These are phyloP conservation scores for Platycercus adscitus DNA, from an alignment of 2,113 vertebrate genomes.

Conservation along the genomic window DNA sequence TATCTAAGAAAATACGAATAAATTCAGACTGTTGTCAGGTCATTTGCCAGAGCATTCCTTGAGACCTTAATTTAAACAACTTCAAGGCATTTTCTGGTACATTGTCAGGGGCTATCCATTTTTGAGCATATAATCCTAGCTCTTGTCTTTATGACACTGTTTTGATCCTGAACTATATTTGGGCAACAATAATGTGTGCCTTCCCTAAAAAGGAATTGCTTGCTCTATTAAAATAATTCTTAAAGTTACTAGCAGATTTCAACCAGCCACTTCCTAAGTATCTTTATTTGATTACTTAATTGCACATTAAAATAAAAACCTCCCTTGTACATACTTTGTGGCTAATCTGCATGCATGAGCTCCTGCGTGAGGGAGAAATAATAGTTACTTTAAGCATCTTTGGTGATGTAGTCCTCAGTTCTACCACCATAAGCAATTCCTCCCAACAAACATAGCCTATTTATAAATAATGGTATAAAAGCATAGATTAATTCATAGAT, in stretches of 20 bases:
- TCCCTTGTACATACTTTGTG: not conserved
- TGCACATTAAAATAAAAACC: not conserved
- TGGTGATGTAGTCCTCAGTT: not conserved
- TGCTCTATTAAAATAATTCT: not conserved
- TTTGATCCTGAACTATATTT: not conserved
- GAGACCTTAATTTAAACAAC: not conserved
- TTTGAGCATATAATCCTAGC: not conserved
- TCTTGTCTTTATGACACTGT: not conserved
- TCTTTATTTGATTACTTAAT: not conserved
- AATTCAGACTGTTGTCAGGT: constrained; percentile 23
- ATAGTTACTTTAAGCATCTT: not conserved
- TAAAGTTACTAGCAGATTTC: not conserved
- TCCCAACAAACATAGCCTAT: not conserved
- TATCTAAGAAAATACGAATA: constrained; percentile 30
- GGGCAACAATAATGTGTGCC: not conserved
- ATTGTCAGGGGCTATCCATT: not conserved
- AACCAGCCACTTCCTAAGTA: not conserved
- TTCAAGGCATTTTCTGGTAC: not conserved
- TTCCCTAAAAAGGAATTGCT: not conserved
- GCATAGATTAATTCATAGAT: not conserved
- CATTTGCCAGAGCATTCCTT: constrained; percentile 4
- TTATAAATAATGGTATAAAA: not conserved
- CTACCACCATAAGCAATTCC: not conserved
- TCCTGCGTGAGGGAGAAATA: not conserved
- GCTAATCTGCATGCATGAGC: not conserved